A percentile compares a stretch with the other conserved stretches of the same genome.
Evolutionary conservation across 2,888 invertebrate species (phyloP).

Genomic region (Parasteatoda lunata): DNA sequence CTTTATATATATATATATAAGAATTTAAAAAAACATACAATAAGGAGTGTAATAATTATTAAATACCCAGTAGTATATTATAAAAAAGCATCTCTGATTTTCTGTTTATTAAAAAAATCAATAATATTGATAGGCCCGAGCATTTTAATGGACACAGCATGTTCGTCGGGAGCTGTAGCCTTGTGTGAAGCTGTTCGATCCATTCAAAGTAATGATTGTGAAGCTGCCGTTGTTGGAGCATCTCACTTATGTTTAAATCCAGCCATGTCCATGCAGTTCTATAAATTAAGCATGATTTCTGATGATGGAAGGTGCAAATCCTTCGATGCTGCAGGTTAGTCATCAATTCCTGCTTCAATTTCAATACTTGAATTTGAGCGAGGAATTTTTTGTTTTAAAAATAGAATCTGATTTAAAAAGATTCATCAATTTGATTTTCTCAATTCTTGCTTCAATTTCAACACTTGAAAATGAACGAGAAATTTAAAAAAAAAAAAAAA

Average conservation of each 20-base stretch:
- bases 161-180: constrained; percentile 94
- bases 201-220: constrained; percentile 92
- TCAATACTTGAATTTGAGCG: too few relatives aligned
- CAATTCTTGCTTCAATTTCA: too few relatives aligned
- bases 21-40: too few relatives aligned
- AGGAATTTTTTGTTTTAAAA: too few relatives aligned
- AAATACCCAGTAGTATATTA: too few relatives aligned
- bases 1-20: too few relatives aligned
- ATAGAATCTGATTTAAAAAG: too few relatives aligned
- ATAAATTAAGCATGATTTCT: constrained; percentile 93
- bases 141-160: constrained; percentile 96
- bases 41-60: too few relatives aligned
- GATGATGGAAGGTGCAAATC: constrained; percentile 93
- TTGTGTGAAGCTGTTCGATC: constrained; percentile 88
- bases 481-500: too few relatives aligned
- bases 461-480: too few relatives aligned
- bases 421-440: too few relatives aligned
- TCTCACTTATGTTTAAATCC: constrained; percentile 92
- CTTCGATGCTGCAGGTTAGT: constrained; percentile 87
- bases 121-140: constrained; percentile 82
- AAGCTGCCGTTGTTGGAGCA: constrained; percentile 96
- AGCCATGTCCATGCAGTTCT: constrained; percentile 92
- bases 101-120: neutral
- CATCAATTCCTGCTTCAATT: neutral
- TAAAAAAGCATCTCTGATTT: too few relatives aligned